phyloP scores from a whole-genome alignment of 1,140 invertebrate genomes.

The Atta colombica region DNA sequence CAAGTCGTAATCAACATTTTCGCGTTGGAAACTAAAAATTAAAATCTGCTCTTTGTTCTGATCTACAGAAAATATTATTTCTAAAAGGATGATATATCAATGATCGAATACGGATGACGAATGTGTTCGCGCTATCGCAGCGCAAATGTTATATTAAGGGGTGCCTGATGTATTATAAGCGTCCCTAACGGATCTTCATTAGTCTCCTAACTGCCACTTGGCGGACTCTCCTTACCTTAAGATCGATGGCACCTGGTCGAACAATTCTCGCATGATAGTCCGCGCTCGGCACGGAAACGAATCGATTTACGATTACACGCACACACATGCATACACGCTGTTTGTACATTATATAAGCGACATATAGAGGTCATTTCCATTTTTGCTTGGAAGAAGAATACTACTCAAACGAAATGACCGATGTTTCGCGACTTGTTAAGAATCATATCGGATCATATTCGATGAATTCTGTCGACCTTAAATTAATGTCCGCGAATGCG shows the following conservation, averaged over 20 bases:
- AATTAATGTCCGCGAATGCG: conserved; percentile 21
- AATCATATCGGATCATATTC: not conserved
- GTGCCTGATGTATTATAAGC: conserved; percentile 33
- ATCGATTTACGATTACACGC: conserved; percentile 45
- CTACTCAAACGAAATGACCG: conserved; percentile 15
- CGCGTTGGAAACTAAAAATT: conserved; percentile 29
- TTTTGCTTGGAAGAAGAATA: not conserved
- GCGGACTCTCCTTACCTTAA: conserved; percentile 63
- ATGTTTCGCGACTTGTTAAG: conserved; percentile 25
- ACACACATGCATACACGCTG: conserved; percentile 38
- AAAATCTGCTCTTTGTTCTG: not conserved
- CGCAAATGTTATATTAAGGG: conserved; percentile 15
- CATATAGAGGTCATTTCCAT: conserved; percentile 14
- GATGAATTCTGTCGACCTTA: not conserved
- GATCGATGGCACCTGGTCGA: conserved; percentile 68
- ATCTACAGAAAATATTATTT: conserved; percentile 17
- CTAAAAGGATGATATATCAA: conserved; percentile 50
- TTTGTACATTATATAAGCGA: conserved; percentile 54
- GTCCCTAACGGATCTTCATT: conserved; percentile 65
- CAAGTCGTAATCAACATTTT: conserved; percentile 10
- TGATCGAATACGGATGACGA: conserved; percentile 58
- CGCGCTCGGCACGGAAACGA: conserved; percentile 43
- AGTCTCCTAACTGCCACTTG: conserved; percentile 65
- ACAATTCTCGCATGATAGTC: conserved; percentile 44
- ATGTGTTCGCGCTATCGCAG: conserved; percentile 46